phyloP scores from a whole-genome alignment of 2,888 invertebrate genomes.

The Pandemis corylana region DNA sequence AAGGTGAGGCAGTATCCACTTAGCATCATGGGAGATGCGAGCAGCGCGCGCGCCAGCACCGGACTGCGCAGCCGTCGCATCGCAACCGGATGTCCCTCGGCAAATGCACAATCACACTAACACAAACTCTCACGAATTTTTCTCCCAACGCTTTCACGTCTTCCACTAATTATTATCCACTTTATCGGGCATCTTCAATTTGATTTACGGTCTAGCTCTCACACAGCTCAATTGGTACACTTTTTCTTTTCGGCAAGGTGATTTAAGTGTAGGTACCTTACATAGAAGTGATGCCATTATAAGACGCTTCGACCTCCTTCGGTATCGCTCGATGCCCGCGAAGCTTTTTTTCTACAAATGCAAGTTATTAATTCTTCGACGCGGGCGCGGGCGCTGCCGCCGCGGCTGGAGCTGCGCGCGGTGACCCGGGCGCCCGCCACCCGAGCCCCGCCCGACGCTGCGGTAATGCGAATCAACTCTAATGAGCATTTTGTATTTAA shows the following conservation, averaged over 20 bases:
- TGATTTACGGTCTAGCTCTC: conserved; percentile 82
- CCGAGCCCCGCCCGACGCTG: conserved; percentile 20
- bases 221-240: conserved; percentile 81
- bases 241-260: conserved; percentile 79
- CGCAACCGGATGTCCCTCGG: conserved; percentile 78
- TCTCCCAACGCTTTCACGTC: conserved; percentile 84
- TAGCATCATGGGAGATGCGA: not conserved
- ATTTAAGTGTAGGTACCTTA: conserved; percentile 65
- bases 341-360: conserved; percentile 41
- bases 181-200: conserved; percentile 85
- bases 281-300: conserved; percentile 54
- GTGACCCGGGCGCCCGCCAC: conserved; percentile 24
- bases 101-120: conserved; percentile 83
- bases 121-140: conserved; percentile 84
- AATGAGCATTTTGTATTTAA: conserved; percentile 60
- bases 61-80: conserved; percentile 45
- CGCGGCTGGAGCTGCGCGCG: not conserved
- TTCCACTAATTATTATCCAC: conserved; percentile 85
- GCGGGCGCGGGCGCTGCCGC: not conserved
- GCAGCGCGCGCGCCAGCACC: conserved; percentile 5
- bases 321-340: conserved; percentile 46
- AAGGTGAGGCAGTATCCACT: not conserved
- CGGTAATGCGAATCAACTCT: conserved; percentile 55
- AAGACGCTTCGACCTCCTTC: conserved; percentile 58
- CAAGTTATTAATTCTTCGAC: conserved; percentile 52